Conservation (phyloP, 2,113 vertebrate species). For the Nyctibius bracteatus region DNA sequence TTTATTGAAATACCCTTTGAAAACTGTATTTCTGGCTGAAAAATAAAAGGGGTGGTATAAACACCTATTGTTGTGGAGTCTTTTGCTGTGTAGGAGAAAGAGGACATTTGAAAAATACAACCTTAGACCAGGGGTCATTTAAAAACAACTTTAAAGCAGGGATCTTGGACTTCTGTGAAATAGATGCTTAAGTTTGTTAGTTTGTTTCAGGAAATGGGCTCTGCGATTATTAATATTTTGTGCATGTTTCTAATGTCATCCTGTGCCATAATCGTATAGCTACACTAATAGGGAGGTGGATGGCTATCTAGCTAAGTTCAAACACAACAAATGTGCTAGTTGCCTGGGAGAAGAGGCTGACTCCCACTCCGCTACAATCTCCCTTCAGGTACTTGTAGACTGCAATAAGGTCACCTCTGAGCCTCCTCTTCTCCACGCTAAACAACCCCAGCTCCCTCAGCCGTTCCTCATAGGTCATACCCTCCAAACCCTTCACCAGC, state of each 20-base stretch:
- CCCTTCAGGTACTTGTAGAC: too few relatives aligned
- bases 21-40: conserved; percentile 73
- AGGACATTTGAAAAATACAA: neutral
- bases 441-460: too few relatives aligned
- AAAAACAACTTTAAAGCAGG: neutral
- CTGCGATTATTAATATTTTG: neutral
- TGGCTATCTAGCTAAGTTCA: neutral
- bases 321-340: neutral
- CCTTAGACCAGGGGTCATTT: neutral
- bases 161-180: neutral
- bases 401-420: too few relatives aligned
- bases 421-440: too few relatives aligned
- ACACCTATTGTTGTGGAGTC: conserved; percentile 44
- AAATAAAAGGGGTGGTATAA: conserved; percentile 73
- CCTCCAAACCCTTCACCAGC: too few relatives aligned
- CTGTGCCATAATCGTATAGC: neutral
- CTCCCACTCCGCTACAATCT: too few relatives aligned
- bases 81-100: neutral
- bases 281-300: neutral
- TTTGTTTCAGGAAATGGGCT: neutral
- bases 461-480: too few relatives aligned
- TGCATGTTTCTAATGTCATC: neutral
- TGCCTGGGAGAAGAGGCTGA: too few relatives aligned
- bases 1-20: conserved; percentile 68
- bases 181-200: neutral